Conservation (phyloP, 2,797 vertebrate species). For the Sebastes melanostomus region DNA sequence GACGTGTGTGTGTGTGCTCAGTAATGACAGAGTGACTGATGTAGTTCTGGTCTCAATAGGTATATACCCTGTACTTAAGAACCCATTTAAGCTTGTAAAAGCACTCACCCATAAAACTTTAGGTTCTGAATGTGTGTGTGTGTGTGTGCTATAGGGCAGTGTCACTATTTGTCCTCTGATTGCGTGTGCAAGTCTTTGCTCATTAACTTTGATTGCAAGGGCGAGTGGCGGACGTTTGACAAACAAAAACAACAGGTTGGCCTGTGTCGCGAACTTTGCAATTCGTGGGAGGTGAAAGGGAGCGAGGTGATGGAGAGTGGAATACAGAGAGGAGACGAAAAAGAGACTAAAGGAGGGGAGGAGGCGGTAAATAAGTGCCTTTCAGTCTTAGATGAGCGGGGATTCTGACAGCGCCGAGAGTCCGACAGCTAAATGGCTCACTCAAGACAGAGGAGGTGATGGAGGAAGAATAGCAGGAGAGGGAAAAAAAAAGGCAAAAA, state of each 20-base stretch:
- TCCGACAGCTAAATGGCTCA: slow-evolving; percentile 66
- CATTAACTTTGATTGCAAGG: slow-evolving; percentile 69
- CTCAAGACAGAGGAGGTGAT: slow-evolving; percentile 52
- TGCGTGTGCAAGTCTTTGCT: slow-evolving; percentile 39
- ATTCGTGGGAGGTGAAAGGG: slow-evolving; percentile 31
- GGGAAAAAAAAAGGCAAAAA: background rate
- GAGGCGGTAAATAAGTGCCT: slow-evolving; percentile 59
- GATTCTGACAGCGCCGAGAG: slow-evolving; percentile 49
- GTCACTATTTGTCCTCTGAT: slow-evolving; percentile 58
- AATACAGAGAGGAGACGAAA: slow-evolving; percentile 17
- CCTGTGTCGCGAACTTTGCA: slow-evolving; percentile 36
- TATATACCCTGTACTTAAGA: slow-evolving; percentile 72
- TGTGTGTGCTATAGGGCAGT: background rate
- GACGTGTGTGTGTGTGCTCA: slow-evolving; percentile 21
- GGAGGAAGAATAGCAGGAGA: slow-evolving; percentile 34
- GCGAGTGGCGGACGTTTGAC: slow-evolving; percentile 16
- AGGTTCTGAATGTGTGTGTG: slow-evolving; percentile 31
- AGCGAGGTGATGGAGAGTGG: slow-evolving; percentile 8
- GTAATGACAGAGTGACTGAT: slow-evolving; percentile 70
- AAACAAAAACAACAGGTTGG: slow-evolving; percentile 61
- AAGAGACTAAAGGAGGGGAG: slow-evolving; percentile 27
- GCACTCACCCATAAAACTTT: slow-evolving; percentile 65
- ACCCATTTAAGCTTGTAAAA: slow-evolving; percentile 76
- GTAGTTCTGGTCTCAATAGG: slow-evolving; percentile 63
- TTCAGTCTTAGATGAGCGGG: slow-evolving; percentile 56